Conservation (phyloP, 1,140 invertebrate genomes). For the Drosophila ironensis region DNA sequence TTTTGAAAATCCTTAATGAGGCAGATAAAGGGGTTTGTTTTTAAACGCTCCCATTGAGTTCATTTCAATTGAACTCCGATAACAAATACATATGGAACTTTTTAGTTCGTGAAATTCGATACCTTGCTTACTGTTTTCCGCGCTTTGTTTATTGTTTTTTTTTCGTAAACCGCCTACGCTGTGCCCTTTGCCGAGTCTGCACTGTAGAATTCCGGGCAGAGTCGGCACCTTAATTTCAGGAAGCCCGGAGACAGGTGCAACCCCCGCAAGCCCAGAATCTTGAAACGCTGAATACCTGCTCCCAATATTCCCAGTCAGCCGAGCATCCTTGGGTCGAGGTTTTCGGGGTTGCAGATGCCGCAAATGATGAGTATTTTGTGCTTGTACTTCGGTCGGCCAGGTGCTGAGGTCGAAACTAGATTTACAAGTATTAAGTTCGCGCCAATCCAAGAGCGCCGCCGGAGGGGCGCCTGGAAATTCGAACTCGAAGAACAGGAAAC, state of each 20-base stretch:
- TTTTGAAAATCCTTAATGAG: too few relatives aligned
- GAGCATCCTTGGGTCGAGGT: conserved; percentile 26
- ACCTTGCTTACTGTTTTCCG: too few relatives aligned
- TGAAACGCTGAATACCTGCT: conserved; percentile 23
- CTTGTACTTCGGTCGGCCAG: conserved; percentile 1
- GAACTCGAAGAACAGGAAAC: conserved; percentile 59
- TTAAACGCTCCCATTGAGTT: too few relatives aligned
- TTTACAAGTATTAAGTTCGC: conserved; percentile 65
- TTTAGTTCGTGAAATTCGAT: too few relatives aligned
- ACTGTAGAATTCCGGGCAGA: neutral
- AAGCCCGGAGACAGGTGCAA: conserved; percentile 19
- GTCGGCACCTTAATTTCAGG: conserved; percentile 4
- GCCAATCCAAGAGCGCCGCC: neutral
- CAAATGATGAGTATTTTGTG: too few relatives aligned
- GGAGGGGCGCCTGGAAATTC: neutral
- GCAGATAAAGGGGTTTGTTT: too few relatives aligned
- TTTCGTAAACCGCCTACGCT: too few relatives aligned
- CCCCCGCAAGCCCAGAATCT: neutral
- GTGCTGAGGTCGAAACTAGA: conserved; percentile 53
- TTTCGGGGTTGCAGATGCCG: conserved; percentile 18
- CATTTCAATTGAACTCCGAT: too few relatives aligned
- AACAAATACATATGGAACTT: too few relatives aligned
- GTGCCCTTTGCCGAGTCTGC: too few relatives aligned
- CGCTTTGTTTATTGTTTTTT: too few relatives aligned
- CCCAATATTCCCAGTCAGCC: conserved; percentile 10